Conservation (phyloP, 92 coral and sea anemone genomes). For the Epizoanthus illoricatus region DNA sequence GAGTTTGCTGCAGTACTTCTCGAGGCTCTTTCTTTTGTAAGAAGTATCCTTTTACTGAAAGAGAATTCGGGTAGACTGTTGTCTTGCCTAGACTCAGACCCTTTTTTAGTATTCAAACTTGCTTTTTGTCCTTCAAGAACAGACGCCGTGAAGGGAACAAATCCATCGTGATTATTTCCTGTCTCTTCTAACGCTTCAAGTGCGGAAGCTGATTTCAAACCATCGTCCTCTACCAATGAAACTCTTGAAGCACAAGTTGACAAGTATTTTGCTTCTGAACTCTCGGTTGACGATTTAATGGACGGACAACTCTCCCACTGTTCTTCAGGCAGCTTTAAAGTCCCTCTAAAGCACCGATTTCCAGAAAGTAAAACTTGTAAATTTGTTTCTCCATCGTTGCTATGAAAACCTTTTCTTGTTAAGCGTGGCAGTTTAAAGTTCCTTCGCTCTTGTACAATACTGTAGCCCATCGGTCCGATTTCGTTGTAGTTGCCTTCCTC, state of each 20-base stretch:
- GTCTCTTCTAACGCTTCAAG: constrained; percentile 2
- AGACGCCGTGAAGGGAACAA: constrained; percentile 1
- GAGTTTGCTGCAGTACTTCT: background rate
- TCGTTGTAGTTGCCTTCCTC: background rate
- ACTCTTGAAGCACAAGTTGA: background rate
- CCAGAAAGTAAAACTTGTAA: constrained; percentile 9
- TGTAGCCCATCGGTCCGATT: background rate
- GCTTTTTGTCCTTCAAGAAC: constrained; percentile 12
- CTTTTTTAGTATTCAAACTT: background rate
- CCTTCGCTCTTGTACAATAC: background rate
- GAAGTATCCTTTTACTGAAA: background rate
- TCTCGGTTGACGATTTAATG: constrained; percentile 1
- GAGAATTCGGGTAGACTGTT: background rate
- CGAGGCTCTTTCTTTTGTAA: background rate
- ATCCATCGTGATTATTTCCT: background rate
- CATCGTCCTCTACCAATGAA: background rate
- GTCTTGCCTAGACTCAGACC: background rate
- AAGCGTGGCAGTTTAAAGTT: background rate
- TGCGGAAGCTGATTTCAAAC: background rate
- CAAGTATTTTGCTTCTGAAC: background rate
- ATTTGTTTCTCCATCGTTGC: background rate
- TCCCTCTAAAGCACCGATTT: constrained; percentile 13
- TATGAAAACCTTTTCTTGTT: constrained; percentile 1
- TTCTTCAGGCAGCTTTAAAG: background rate
- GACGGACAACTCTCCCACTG: background rate